Conservation (phyloP, 1,140 invertebrate species). For the Cyphomyrmex costatus region DNA sequence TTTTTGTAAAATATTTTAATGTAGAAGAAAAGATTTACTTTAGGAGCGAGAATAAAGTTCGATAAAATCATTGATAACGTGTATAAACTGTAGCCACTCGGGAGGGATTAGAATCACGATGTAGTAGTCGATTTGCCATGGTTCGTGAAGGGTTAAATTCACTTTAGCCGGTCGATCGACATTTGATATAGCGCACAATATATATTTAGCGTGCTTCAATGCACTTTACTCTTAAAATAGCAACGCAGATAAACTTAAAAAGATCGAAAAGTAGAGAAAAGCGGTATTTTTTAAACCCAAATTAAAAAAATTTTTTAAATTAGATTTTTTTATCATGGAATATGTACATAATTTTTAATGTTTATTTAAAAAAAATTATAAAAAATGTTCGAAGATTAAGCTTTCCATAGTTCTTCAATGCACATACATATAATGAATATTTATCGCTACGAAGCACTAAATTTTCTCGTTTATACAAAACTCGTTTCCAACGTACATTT, state of each 20-base stretch:
- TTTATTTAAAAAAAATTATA: not conserved
- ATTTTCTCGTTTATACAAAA: not conserved
- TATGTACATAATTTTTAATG: not conserved
- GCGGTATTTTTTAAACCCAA: not conserved
- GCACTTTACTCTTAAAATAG: slow-evolving; percentile 32
- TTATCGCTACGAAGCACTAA: not conserved
- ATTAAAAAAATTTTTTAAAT: not conserved
- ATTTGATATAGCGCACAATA: slow-evolving; percentile 57
- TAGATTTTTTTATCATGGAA: not conserved
- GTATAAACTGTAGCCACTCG: slow-evolving; percentile 37
- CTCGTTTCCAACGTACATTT: slow-evolving; percentile 4
- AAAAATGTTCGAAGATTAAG: not conserved
- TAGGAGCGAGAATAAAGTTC: slow-evolving; percentile 10
- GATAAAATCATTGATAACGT: slow-evolving; percentile 32
- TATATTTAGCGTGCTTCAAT: slow-evolving; percentile 50
- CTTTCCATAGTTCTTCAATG: not conserved
- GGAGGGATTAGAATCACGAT: slow-evolving; percentile 54
- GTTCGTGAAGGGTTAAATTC: slow-evolving; percentile 56
- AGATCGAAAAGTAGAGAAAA: not conserved
- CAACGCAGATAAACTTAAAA: not conserved
- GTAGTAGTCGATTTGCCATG: slow-evolving; percentile 55
- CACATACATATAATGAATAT: not conserved
- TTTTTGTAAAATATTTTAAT: not conserved
- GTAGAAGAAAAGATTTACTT: slow-evolving; percentile 9
- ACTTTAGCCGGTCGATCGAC: slow-evolving; percentile 54